phyloP scores from a whole-genome alignment of 2,797 vertebrate species.

The Pseudopleuronectes americanus region DNA sequence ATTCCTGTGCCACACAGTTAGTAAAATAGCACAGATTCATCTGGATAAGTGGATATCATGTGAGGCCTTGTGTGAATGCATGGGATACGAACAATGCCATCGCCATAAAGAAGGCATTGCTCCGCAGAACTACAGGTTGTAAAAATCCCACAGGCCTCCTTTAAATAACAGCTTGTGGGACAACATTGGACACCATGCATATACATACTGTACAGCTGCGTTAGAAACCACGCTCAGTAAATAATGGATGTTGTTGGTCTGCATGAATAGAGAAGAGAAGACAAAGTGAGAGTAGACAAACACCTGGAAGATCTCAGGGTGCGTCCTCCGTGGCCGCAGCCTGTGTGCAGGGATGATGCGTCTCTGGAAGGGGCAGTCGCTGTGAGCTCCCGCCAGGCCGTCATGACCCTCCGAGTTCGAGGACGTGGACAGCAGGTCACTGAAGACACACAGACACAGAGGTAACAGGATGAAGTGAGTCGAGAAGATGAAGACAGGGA shows the following conservation, averaged over 20 bases:
- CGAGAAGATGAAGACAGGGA: neutral
- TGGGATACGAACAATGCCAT: too few species aligned
- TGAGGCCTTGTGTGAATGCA: too few species aligned
- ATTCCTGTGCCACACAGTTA: too few species aligned
- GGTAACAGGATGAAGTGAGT: neutral
- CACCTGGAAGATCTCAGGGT: constrained; percentile 87
- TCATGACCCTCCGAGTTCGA: constrained; percentile 88
- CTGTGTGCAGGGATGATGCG: constrained; percentile 86
- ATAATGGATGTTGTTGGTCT: neutral
- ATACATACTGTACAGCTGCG: neutral
- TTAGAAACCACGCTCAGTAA: neutral
- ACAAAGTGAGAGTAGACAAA: neutral
- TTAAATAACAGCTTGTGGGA: too few species aligned
- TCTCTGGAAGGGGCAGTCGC: constrained; percentile 84
- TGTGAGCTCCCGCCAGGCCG: constrained; percentile 71
- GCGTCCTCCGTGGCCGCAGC: constrained; percentile 84
- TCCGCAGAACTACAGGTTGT: too few species aligned
- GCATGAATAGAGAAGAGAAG: neutral
- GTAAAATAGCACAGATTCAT: too few species aligned
- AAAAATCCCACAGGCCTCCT: too few species aligned
- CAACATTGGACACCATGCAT: neutral
- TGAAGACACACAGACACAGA: constrained; percentile 55
- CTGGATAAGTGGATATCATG: too few species aligned
- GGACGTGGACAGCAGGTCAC: constrained; percentile 87
- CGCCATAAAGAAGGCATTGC: too few species aligned